A percentile compares a stretch with the other conserved stretches of the same genome.
Evolutionary conservation across 2,888 invertebrate genomes (phyloP).

Genomic region (Dorcus parallelipipedus): DNA sequence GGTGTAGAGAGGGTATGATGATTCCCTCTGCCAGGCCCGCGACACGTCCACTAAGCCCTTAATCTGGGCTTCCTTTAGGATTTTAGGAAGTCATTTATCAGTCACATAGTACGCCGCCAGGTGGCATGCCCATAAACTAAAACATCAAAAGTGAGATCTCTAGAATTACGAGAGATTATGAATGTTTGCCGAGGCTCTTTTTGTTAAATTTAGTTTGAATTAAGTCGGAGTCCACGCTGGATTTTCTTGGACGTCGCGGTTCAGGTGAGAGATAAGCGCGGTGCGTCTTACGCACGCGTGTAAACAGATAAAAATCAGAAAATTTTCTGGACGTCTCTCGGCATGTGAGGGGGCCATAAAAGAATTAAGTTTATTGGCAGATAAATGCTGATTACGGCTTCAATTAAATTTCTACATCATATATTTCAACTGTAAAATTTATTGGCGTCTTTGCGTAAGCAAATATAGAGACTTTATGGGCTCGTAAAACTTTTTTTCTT

Average conservation of each 20-base stretch:
- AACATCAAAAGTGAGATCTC: constrained; percentile 30
- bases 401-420: neutral
- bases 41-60: constrained; percentile 48
- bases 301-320: neutral
- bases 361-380: neutral
- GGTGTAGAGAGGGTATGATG: constrained; percentile 32
- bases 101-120: constrained; percentile 45
- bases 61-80: constrained; percentile 49
- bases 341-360: neutral
- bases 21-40: constrained; percentile 41
- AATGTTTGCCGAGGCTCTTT: neutral
- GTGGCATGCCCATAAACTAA: constrained; percentile 45
- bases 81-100: constrained; percentile 52
- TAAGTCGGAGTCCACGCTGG: neutral
- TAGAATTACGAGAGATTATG: constrained; percentile 31
- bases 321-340: neutral
- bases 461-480: neutral
- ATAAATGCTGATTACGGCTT: neutral
- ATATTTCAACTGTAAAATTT: neutral
- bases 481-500: neutral
- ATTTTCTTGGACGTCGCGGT: neutral
- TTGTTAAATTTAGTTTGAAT: neutral
- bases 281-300: too few relatives aligned
- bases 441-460: neutral
- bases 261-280: neutral